These are phyloP conservation scores for Cyrtonyx montezumae DNA, from an alignment of 2,113 vertebrate genomes.

Conservation along the genomic window DNA sequence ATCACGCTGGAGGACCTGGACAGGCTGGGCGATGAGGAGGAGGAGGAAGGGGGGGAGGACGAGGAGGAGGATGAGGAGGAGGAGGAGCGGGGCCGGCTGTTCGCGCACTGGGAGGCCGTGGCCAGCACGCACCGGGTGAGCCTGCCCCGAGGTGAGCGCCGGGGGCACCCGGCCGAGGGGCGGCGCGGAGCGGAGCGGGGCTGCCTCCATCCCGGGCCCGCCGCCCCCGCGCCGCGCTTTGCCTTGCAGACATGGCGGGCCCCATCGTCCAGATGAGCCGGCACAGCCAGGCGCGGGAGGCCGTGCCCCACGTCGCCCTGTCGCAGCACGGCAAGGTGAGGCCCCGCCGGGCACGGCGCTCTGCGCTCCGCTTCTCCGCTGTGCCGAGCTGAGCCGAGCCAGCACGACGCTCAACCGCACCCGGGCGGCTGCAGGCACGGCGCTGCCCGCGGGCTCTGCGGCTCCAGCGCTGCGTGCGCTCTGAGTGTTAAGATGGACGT, in stretches of 20 bases:
- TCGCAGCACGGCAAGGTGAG: slow-evolving; percentile 82
- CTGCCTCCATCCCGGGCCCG: too few species aligned
- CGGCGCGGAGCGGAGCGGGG: neutral
- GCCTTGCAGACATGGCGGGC: slow-evolving; percentile 82
- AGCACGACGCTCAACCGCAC: too few species aligned
- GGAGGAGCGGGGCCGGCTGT: slow-evolving; percentile 69
- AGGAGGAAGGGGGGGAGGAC: slow-evolving; percentile 66
- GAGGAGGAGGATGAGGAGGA: slow-evolving; percentile 69
- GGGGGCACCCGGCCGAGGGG: neutral
- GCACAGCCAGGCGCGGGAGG: slow-evolving; percentile 77
- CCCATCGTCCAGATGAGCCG: slow-evolving; percentile 85
- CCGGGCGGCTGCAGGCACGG: too few species aligned
- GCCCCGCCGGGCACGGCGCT: neutral
- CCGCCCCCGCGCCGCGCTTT: neutral
- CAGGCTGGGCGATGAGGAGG: slow-evolving; percentile 77
- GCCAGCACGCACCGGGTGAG: slow-evolving; percentile 84
- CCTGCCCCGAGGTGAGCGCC: slow-evolving; percentile 79
- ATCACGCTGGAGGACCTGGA: slow-evolving; percentile 85
- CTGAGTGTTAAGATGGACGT: neutral
- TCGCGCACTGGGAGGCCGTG: slow-evolving; percentile 82
- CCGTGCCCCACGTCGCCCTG: slow-evolving; percentile 72
- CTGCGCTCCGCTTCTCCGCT: neutral
- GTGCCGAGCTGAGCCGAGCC: too few species aligned
- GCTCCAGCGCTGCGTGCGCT: too few species aligned
- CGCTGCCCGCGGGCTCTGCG: too few species aligned